These are phyloP conservation scores for Tolmerus cingulatus DNA, from an alignment of 2,888 invertebrate genomes.

Conservation along the genomic window DNA sequence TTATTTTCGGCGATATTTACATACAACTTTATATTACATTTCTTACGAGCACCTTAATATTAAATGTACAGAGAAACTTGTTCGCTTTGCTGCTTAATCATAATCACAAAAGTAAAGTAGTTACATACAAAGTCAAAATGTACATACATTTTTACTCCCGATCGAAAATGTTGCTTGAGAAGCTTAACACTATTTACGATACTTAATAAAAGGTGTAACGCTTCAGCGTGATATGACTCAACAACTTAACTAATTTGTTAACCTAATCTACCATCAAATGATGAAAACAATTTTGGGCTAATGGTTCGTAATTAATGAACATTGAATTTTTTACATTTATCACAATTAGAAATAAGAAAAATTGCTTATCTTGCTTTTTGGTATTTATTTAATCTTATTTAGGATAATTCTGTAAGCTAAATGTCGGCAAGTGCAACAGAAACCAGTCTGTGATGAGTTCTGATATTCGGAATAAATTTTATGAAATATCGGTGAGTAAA, in stretches of 20 bases:
- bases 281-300: not conserved
- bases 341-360: not conserved
- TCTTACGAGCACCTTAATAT: not conserved
- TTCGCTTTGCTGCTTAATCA: not conserved
- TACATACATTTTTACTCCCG: not conserved
- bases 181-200: not conserved
- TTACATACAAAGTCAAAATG: not conserved
- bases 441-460: not conserved
- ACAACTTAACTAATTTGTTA: not conserved
- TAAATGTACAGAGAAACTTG: not conserved
- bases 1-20: conserved; percentile 11
- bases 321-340: not conserved
- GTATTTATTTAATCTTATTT: not conserved
- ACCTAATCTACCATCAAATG: not conserved
- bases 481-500: no score
- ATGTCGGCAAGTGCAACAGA: not conserved
- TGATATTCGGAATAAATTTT: no score
- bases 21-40: not conserved
- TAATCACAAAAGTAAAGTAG: not conserved
- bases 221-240: not conserved
- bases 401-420: not conserved
- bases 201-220: not conserved
- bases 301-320: not conserved
- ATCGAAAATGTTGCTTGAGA: not conserved
- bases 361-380: not conserved